These are phyloP conservation scores for Rhynchophorus ferrugineus DNA, from an alignment of 1,140 invertebrate genomes.

Conservation along the genomic window DNA sequence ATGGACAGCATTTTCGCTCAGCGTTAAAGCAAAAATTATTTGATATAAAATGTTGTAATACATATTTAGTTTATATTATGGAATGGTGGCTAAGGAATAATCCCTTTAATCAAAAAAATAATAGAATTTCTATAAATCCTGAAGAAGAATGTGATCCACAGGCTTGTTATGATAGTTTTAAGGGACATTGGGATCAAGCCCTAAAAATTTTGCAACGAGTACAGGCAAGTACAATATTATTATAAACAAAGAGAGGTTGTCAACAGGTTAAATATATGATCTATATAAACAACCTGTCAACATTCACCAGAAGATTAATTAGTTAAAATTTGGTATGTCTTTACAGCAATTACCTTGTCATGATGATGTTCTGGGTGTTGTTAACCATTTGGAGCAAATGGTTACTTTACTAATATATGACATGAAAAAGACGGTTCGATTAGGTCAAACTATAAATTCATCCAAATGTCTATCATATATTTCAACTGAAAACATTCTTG, in stretches of 20 bases:
- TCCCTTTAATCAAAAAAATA: slow-evolving; percentile 29
- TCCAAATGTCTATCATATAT: slow-evolving; percentile 69
- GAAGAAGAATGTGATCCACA: slow-evolving; percentile 55
- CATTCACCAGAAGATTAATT: not conserved
- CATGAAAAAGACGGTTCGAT: slow-evolving; percentile 47
- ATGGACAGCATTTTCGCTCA: not conserved
- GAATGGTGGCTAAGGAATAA: slow-evolving; percentile 35
- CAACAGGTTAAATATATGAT: not conserved
- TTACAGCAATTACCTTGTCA: slow-evolving; percentile 47
- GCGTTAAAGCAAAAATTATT: not conserved
- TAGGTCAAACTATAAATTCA: slow-evolving; percentile 43
- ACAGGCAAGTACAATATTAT: slow-evolving; percentile 21
- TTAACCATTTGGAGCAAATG: slow-evolving; percentile 90
- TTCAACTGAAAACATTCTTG: slow-evolving; percentile 67
- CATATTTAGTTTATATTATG: slow-evolving; percentile 16
- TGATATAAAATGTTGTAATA: not conserved
- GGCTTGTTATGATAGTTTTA: slow-evolving; percentile 86
- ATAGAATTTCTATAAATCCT: slow-evolving; percentile 28
- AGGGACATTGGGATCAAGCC: slow-evolving; percentile 90
- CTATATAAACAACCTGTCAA: not conserved
- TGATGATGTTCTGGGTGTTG: slow-evolving; percentile 82
- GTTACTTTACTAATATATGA: slow-evolving; percentile 81
- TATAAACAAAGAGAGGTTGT: not conserved
- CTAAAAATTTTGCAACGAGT: slow-evolving; percentile 70
- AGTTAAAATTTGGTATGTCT: not conserved